Percentiles rank a stretch among this genome's conserved stretches.
phyloP scores from a whole-genome alignment of 37 sponge, comb jelly and placozoan species.

The Corticium candelabrum region DNA sequence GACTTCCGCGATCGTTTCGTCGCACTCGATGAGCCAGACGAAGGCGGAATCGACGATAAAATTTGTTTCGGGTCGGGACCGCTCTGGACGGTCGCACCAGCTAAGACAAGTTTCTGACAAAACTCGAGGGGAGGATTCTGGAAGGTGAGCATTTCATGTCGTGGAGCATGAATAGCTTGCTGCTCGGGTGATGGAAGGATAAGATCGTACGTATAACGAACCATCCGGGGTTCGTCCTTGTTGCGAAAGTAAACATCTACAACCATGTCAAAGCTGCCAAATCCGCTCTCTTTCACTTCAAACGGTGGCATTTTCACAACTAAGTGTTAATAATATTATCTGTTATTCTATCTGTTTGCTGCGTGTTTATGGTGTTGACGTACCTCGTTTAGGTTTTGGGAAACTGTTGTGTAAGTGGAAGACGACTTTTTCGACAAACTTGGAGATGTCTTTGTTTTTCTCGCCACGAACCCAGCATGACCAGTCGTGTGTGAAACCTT shows the following conservation, averaged over 20 bases:
- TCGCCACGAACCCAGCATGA: slow-evolving; percentile 82
- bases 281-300: slow-evolving; percentile 92
- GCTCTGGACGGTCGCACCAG: slow-evolving; percentile 45
- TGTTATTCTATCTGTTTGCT: background rate
- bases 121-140: slow-evolving; percentile 93
- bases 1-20: background rate
- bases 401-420: slow-evolving; percentile 90
- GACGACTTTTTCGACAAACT: slow-evolving; percentile 93
- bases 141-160: slow-evolving; percentile 93
- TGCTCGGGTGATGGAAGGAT: slow-evolving; percentile 77
- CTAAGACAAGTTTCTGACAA: slow-evolving; percentile 56
- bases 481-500: slow-evolving; percentile 98
- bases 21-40: too few species aligned
- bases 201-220: slow-evolving; percentile 88
- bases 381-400: slow-evolving; percentile 86
- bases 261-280: slow-evolving; percentile 85
- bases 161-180: slow-evolving; percentile 80
- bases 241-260: slow-evolving; percentile 90
- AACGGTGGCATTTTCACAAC: slow-evolving; percentile 93
- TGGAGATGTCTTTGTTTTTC: slow-evolving; percentile 66
- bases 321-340: slow-evolving; percentile 11
- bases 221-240: slow-evolving; percentile 83
- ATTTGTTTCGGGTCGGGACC: background rate
- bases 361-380: background rate
- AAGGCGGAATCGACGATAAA: too few species aligned